These are phyloP conservation scores for Rhamphomyia laevipes DNA, from an alignment of 2,888 invertebrate species.

Conservation along the genomic window DNA sequence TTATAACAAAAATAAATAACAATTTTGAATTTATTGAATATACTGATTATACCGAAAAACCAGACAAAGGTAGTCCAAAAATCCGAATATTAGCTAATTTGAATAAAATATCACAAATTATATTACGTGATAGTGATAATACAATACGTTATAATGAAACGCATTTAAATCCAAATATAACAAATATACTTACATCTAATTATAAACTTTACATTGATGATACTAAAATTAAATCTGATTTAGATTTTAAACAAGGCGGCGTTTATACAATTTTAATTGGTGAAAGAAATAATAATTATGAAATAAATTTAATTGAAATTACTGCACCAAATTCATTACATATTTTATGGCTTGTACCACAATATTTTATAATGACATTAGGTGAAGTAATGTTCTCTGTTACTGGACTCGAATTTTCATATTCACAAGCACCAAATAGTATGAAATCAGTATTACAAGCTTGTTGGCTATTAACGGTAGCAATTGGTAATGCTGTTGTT, in stretches of 20 bases:
- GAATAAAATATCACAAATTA: constrained; percentile 15
- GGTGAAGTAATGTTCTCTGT: constrained; percentile 56
- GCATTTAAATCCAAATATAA: constrained; percentile 17
- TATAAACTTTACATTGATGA: constrained; percentile 22
- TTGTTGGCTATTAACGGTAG: constrained; percentile 85
- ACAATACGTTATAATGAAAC: not conserved
- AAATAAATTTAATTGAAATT: constrained; percentile 15
- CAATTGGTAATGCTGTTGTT: constrained; percentile 88
- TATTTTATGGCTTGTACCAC: constrained; percentile 54
- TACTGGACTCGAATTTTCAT: constrained; percentile 59
- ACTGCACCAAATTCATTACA: constrained; percentile 41
- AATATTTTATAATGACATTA: constrained; percentile 53
- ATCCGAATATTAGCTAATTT: constrained; percentile 26
- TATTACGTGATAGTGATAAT: constrained; percentile 18
- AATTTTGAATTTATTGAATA: constrained; percentile 16
- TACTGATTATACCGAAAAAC: constrained; percentile 26
- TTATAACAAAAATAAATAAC: constrained; percentile 19
- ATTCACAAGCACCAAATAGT: constrained; percentile 52
- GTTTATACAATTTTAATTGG: constrained; percentile 30
- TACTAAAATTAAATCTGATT: not conserved
- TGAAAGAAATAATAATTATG: constrained; percentile 11
- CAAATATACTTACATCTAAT: constrained; percentile 17
- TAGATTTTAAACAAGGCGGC: constrained; percentile 29
- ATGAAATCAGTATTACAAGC: constrained; percentile 95
- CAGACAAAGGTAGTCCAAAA: constrained; percentile 26